Base-by-base conservation (phyloP, 2,888 invertebrate species). In the Ochlodes sylvanus region DNA sequence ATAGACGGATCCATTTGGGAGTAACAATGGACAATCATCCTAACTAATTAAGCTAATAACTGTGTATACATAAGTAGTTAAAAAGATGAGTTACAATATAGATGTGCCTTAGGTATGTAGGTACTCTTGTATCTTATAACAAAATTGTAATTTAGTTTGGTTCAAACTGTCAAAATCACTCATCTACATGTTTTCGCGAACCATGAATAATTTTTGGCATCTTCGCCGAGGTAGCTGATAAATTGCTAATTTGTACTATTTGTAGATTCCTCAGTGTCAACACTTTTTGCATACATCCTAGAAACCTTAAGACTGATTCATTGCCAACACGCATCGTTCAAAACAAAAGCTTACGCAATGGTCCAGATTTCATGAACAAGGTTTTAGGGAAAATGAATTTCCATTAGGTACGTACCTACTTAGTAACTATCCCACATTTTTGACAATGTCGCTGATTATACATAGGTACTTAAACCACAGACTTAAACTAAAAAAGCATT, bases 341-440 rank as follows among this genome's bases (percentile, higher is more conserved):
- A 77, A 81, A 79, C 86, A 85, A 84, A 80, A 82, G 81, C 86
- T 88, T 88, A 88, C 88, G 87, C 88, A 90, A 89, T 83, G 84
- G 81, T 83, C 82, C 83, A 83, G 80, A 78, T 81, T 83, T 83
- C 81, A 55, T 42, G 34, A 67, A 54, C 32, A 54, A 41, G 7
- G 42, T 54, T 15, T 54, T 50, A 19, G 0, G 2, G 21, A 19
- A 42, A 56, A 56, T 12, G 10, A 41, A 38, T 38, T 17, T 15
- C 15, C 6, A 47, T 47, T 17, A 38, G 12, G n/a, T 7, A 47
- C 15, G 38, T 38, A 38, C n/a, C n/a, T n/a, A 38, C 38, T 9
- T 12, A 38, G n/a, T 12, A 1, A 12, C 10, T 38, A 12, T 38
- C 2, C 12, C 3, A 12, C 10, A 9, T 12, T 38, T 9, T 38